Percentiles rank a stretch among this genome's conserved stretches.
Evolutionary conservation across 2,888 invertebrate species (phyloP).

Genomic region (Coenonympha glycerion): DNA sequence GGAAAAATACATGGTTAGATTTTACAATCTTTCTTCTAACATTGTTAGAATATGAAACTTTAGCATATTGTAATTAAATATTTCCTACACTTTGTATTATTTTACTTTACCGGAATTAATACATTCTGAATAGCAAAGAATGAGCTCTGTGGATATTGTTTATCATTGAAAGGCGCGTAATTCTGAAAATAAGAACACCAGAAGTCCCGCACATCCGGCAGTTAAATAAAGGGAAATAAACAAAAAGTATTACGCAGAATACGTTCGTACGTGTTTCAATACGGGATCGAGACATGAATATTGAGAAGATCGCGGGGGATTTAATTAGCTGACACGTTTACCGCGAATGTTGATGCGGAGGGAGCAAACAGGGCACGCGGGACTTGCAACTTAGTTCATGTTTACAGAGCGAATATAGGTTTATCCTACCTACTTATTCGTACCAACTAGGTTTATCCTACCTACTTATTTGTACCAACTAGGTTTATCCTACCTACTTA

Average conservation of each 20-base stretch:
- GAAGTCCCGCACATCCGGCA: not conserved
- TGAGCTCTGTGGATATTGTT: not conserved
- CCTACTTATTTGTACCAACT: too few relatives aligned
- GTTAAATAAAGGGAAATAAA: slow-evolving; percentile 4
- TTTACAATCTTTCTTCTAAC: not conserved
- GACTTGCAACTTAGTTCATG: not conserved
- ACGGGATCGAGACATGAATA: slow-evolving; percentile 19
- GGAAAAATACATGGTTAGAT: not conserved
- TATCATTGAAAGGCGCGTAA: not conserved
- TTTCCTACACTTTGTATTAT: too few relatives aligned
- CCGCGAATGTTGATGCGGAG: slow-evolving; percentile 1
- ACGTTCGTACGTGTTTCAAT: slow-evolving; percentile 17
- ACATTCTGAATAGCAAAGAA: too few relatives aligned
- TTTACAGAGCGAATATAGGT: too few relatives aligned
- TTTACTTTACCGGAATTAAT: too few relatives aligned
- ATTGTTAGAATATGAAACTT: not conserved
- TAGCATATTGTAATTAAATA: not conserved
- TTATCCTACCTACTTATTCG: too few relatives aligned
- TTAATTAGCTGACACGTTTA: slow-evolving; percentile 13
- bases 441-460: too few relatives aligned
- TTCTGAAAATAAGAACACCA: not conserved
- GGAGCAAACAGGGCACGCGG: not conserved
- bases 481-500: too few relatives aligned
- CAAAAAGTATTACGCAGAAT: slow-evolving; percentile 6
- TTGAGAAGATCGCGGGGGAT: slow-evolving; percentile 12